Percentiles rank a stretch among this genome's conserved stretches.
phyloP scores from a whole-genome alignment of 2,113 vertebrate species.

The Rana temporaria region DNA sequence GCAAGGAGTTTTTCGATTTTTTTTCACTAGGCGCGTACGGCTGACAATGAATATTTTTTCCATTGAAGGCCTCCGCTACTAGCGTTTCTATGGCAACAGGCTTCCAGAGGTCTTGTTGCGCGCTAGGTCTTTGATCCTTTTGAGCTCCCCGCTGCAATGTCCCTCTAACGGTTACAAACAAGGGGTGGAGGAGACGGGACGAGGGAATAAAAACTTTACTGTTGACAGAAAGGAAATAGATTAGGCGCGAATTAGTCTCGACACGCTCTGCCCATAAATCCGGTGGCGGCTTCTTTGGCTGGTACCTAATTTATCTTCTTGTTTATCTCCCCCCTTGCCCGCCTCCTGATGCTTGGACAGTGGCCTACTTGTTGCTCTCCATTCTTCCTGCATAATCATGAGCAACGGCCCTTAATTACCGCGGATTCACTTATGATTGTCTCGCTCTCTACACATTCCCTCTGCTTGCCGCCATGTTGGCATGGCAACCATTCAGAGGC shows the following conservation, averaged over 20 bases:
- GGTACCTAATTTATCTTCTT: conserved; percentile 41
- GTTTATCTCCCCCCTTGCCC: conserved; percentile 9
- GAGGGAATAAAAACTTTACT: conserved; percentile 67
- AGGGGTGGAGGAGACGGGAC: conserved; percentile 58
- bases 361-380: conserved; percentile 69
- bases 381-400: conserved; percentile 38
- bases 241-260: conserved; percentile 60
- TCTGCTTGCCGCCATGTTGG: conserved; percentile 58
- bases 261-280: conserved; percentile 62
- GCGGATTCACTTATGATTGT: conserved; percentile 7
- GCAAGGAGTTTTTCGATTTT: conserved; percentile 34
- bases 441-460: conserved; percentile 34
- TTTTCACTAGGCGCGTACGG: conserved; percentile 63
- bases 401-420: conserved; percentile 41
- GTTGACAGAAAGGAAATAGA: conserved; percentile 55
- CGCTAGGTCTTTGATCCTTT: conserved; percentile 79
- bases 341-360: conserved; percentile 50
- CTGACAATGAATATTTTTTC: conserved; percentile 70
- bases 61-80: conserved; percentile 72
- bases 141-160: conserved; percentile 67
- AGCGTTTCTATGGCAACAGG: conserved; percentile 80
- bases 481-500: conserved; percentile 57
- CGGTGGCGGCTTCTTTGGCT: conserved; percentile 50
- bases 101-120: conserved; percentile 76
- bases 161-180: conserved; percentile 64